Evolutionary conservation across 2,888 invertebrate species (phyloP).

Genomic region (Urechis unicinctus): DNA sequence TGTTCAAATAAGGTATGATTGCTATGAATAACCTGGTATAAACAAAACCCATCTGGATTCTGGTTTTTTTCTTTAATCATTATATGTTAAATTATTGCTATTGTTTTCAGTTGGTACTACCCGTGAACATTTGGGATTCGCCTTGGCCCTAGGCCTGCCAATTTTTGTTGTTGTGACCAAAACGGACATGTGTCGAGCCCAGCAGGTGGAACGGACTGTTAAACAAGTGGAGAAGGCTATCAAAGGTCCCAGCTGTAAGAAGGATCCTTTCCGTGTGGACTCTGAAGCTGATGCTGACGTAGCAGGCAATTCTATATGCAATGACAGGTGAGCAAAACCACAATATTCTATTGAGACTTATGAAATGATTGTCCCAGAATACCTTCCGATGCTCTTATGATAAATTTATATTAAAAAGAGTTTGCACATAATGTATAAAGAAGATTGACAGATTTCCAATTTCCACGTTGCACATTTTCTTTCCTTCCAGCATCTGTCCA

Average conservation of each 20-base stretch:
- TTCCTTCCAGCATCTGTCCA: constrained; percentile 46
- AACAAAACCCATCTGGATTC: no score
- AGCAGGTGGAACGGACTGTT: constrained; percentile 52
- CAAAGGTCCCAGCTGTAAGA: constrained; percentile 61
- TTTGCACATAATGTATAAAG: no score
- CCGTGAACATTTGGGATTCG: constrained; percentile 81
- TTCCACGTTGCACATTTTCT: not conserved
- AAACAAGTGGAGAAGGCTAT: constrained; percentile 58
- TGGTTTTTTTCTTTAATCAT: no score
- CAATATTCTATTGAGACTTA: not conserved
- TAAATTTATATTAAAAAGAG: no score
- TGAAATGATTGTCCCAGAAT: no score
- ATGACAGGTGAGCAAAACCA: constrained; percentile 36
- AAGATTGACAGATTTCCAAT: no score
- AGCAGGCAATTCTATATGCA: constrained; percentile 63
- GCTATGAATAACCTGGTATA: no score
- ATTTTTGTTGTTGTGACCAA: constrained; percentile 92
- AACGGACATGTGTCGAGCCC: constrained; percentile 69
- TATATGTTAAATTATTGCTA: not conserved
- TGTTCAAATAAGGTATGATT: no score
- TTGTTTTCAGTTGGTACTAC: constrained; percentile 56
- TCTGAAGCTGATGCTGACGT: constrained; percentile 69
- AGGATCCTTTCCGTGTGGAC: constrained; percentile 62
- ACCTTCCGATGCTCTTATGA: no score
- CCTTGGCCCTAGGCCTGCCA: constrained; percentile 60